Conservation (phyloP, 2,888 invertebrate species). For the Heliconius hortense region DNA sequence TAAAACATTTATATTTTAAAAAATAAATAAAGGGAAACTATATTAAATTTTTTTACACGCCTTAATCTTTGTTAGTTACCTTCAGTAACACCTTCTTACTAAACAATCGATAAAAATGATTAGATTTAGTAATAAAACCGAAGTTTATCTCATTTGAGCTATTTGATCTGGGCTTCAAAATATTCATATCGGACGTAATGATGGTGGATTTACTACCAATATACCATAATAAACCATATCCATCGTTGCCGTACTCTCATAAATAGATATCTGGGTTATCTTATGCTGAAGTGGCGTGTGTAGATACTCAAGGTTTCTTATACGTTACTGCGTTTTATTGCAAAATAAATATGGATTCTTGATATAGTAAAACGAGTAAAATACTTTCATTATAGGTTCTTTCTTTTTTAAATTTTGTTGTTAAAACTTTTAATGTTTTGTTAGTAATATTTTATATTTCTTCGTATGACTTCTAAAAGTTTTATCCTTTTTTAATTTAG, state of each 20-base stretch:
- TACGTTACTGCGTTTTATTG: constrained; percentile 9
- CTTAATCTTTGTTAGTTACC: background rate
- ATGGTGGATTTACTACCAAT: constrained; percentile 37
- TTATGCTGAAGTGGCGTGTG: constrained; percentile 30
- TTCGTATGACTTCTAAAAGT: background rate
- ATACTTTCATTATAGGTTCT: background rate
- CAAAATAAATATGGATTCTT: constrained; percentile 1
- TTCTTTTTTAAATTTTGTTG: background rate
- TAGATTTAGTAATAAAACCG: constrained; percentile 45
- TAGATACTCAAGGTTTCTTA: constrained; percentile 20
- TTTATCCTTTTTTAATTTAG: background rate
- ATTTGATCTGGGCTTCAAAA: constrained; percentile 27
- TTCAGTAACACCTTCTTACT: constrained; percentile 2
- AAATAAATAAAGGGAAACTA: background rate
- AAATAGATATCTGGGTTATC: constrained; percentile 42
- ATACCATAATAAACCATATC: constrained; percentile 40
- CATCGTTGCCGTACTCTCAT: constrained; percentile 38
- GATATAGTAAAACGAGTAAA: background rate
- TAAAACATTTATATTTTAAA: background rate
- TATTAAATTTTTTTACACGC: background rate
- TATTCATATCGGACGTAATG: constrained; percentile 40
- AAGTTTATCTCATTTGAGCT: constrained; percentile 37
- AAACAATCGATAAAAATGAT: background rate
- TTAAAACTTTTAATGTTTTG: background rate
- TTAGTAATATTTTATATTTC: background rate